Percentiles rank a stretch among this genome's conserved stretches.
phyloP scores from a whole-genome alignment of 2,797 vertebrate species.

The Muscicapa striata region DNA sequence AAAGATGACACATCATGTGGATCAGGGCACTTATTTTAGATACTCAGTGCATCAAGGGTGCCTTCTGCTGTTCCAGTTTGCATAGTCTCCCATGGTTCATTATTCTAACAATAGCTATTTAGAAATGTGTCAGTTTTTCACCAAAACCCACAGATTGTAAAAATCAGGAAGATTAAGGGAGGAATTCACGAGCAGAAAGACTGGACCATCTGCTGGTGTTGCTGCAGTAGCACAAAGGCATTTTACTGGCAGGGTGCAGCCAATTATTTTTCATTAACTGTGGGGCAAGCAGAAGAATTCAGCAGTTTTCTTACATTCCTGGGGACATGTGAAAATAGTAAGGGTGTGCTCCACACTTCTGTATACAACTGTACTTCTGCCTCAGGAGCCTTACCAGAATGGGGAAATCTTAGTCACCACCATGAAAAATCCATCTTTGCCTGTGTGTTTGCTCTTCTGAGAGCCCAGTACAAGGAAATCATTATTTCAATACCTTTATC shows the following conservation, averaged over 20 bases:
- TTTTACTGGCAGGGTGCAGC: not conserved
- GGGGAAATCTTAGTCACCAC: not conserved
- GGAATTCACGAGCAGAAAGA: not conserved
- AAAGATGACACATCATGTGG: slow-evolving; percentile 5
- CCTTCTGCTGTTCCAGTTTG: slow-evolving; percentile 38
- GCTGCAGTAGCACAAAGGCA: not conserved
- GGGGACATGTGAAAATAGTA: not conserved
- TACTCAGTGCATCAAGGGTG: not conserved
- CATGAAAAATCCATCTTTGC: not conserved
- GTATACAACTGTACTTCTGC: not conserved
- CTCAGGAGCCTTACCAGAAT: not conserved
- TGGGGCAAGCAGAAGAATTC: slow-evolving; percentile 14
- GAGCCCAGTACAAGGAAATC: not conserved
- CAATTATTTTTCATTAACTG: not conserved
- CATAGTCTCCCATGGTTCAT: slow-evolving; percentile 1
- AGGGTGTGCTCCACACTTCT: not conserved
- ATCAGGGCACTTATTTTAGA: slow-evolving; percentile 41
- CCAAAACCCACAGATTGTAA: not conserved
- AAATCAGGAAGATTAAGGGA: not conserved
- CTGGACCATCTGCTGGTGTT: slow-evolving; percentile 19
- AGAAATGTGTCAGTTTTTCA: not conserved
- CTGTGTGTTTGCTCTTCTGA: not conserved
- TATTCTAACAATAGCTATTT: slow-evolving; percentile 12
- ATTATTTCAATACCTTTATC: not conserved
- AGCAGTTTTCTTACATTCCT: slow-evolving; percentile 13